Conservation (phyloP, 2,888 invertebrate genomes). For the Keiferia lycopersicella region DNA sequence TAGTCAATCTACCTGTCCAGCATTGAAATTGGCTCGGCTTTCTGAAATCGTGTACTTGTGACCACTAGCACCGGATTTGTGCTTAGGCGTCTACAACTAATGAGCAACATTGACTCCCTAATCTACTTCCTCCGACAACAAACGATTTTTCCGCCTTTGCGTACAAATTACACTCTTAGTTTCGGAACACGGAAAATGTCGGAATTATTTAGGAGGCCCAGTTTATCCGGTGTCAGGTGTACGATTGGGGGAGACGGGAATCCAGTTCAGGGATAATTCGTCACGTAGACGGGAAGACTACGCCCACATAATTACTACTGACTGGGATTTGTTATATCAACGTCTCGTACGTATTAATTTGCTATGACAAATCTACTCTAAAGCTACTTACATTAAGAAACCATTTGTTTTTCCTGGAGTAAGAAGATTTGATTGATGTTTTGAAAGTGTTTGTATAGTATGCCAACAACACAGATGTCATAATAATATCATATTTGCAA, state of each 20-base stretch:
- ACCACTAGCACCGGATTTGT: no score
- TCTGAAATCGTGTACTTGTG: no score
- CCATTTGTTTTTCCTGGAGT: no score
- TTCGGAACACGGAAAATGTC: not conserved
- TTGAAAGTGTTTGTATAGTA: no score
- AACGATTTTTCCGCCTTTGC: not conserved
- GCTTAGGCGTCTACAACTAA: not conserved
- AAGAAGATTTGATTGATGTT: no score
- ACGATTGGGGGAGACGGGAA: not conserved
- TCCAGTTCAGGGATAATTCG: not conserved
- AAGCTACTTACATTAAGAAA: no score
- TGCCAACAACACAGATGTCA: no score
- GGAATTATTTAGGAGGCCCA: constrained; percentile 3
- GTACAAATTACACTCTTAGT: not conserved
- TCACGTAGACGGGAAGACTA: not conserved
- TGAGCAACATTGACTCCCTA: not conserved
- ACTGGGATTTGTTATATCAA: not conserved
- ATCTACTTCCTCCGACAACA: not conserved
- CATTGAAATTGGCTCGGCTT: no score
- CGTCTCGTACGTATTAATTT: no score
- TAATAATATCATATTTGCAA: no score
- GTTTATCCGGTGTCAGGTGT: constrained; percentile 9
- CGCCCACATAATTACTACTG: not conserved
- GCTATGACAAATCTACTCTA: no score
- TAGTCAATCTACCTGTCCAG: no score